phyloP scores from a whole-genome alignment of 1,140 invertebrate genomes.

The Magallana ariakensis region DNA sequence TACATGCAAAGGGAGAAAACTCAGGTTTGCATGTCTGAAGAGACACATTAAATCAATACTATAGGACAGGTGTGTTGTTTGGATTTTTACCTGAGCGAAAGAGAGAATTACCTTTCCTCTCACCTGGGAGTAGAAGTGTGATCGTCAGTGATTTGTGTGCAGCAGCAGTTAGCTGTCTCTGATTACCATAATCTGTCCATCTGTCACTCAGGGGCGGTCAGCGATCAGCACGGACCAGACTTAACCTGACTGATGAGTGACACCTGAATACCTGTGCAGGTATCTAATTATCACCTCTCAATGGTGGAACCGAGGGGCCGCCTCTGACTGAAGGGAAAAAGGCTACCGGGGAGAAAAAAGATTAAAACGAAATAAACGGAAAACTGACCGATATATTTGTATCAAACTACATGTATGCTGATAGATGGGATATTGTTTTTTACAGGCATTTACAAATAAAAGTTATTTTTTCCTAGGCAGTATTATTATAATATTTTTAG shows the following conservation, averaged over 20 bases:
- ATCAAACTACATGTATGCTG: too few species aligned
- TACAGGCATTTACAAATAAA: too few species aligned
- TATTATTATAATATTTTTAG: too few species aligned
- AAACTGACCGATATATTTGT: too few species aligned
- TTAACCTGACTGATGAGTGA: not conserved
- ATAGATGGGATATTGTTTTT: too few species aligned
- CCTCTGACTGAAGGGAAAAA: too few species aligned
- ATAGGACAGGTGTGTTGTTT: not conserved
- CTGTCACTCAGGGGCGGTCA: not conserved
- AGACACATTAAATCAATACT: not conserved
- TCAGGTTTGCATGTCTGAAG: not conserved
- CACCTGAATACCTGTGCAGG: not conserved
- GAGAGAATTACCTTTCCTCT: not conserved
- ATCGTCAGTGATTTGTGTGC: not conserved
- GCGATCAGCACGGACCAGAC: not conserved
- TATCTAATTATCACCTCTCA: not conserved
- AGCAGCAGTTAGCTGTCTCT: not conserved
- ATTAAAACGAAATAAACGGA: not conserved
- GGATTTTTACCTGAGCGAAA: not conserved
- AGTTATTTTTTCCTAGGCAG: too few species aligned
- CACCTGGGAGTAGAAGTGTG: not conserved
- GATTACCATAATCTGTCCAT: not conserved
- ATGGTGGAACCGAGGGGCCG: not conserved
- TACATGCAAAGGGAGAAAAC: conserved; percentile 12
- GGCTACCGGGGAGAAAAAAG: not conserved